These are phyloP conservation scores for Cygnus buccinator DNA, from an alignment of 2,113 vertebrate genomes.

Conservation along the genomic window DNA sequence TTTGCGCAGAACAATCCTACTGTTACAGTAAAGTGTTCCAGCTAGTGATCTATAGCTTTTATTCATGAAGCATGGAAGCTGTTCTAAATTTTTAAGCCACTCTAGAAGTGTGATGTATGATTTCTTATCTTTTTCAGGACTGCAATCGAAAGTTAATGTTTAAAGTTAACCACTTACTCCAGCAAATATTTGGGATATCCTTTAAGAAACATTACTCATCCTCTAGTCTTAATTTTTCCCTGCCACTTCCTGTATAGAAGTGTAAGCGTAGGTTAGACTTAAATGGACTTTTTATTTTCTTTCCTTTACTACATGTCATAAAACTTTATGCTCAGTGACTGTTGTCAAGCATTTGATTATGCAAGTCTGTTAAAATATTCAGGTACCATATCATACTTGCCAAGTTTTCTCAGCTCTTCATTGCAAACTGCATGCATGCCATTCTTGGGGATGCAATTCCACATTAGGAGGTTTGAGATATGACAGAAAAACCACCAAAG, in stretches of 20 bases:
- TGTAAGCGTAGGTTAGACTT: background rate
- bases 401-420: background rate
- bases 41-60: background rate
- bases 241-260: background rate
- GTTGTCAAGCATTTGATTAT: background rate
- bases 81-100: background rate
- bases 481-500: background rate
- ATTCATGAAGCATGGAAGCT: background rate
- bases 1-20: slow-evolving; percentile 1
- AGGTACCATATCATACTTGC: background rate
- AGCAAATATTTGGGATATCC: background rate
- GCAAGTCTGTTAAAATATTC: background rate
- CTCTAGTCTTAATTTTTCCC: background rate
- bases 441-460: background rate
- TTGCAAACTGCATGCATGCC: background rate
- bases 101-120: background rate
- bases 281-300: background rate
- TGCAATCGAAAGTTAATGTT: background rate
- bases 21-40: background rate
- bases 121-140: background rate
- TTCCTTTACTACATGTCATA: background rate
- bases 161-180: background rate
- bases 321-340: background rate
- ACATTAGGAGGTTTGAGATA: too few relatives aligned
- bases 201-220: background rate